phyloP scores from a whole-genome alignment of 2,888 invertebrate genomes.

The Oegoconia quadripuncta region DNA sequence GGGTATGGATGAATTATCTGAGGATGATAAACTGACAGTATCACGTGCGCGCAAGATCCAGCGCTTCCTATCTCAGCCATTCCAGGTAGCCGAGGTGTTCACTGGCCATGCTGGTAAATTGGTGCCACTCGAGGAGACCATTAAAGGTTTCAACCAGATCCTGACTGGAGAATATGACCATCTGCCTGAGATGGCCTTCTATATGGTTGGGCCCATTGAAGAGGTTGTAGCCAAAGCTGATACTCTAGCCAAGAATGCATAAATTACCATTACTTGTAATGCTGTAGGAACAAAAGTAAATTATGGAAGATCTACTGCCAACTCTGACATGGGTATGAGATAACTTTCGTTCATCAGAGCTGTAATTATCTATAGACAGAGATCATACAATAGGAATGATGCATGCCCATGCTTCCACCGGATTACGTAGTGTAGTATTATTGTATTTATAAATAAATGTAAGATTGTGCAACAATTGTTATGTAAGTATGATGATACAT shows the following conservation, averaged over 20 bases:
- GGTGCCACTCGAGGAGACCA: slow-evolving; percentile 91
- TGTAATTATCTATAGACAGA: slow-evolving; percentile 2
- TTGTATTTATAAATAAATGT: slow-evolving; percentile 7
- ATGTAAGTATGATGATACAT: slow-evolving; percentile 7
- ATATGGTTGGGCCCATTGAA: slow-evolving; percentile 96
- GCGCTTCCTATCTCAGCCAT: slow-evolving; percentile 95
- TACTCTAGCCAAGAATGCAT: slow-evolving; percentile 79
- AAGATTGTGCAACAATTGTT: slow-evolving; percentile 11
- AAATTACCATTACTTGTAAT: too few relatives aligned
- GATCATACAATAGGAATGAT: neutral
- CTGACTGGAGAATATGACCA: slow-evolving; percentile 92
- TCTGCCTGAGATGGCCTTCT: slow-evolving; percentile 95
- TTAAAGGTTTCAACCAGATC: slow-evolving; percentile 92
- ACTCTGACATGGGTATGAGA: slow-evolving; percentile 1
- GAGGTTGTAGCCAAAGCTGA: slow-evolving; percentile 93
- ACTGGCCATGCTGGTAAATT: slow-evolving; percentile 95
- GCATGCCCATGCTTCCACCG: neutral
- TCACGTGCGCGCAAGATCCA: slow-evolving; percentile 97
- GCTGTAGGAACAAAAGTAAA: neutral
- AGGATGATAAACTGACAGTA: slow-evolving; percentile 96
- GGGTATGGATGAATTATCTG: slow-evolving; percentile 92
- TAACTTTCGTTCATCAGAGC: neutral
- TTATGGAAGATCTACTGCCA: too few relatives aligned
- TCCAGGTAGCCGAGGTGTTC: slow-evolving; percentile 96
- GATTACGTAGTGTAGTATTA: slow-evolving; percentile 10